Base-by-base conservation (phyloP, 2,888 invertebrate species). In the Mythimna loreyi region DNA sequence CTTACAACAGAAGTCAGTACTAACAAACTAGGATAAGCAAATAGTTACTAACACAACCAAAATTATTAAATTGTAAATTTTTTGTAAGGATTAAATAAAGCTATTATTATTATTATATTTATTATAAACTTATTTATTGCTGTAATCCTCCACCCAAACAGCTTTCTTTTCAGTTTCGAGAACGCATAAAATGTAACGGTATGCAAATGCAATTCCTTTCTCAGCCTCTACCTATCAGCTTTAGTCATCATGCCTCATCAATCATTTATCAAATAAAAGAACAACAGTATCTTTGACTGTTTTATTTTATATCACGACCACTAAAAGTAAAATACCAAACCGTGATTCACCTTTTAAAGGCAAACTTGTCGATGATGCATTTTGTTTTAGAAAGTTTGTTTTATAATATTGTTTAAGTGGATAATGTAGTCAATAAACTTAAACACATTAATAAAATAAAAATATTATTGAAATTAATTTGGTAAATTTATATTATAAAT, bases 171-270 rank as follows among this genome's bases (percentile, higher is more conserved):
- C 53, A 59, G 47, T 28, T 80, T 57, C 9, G 13, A 69, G 36
- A 66, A 64, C 53, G 28, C 57, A 70, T 81, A 81, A 83, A 84
- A 79, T 40, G 21, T 73, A 83, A 72, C 84, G 72, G 84, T 82
- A 68, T 72, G 58, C 55, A 69, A 65, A 71, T 81, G 63, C 33
- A 67, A 16, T 58, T 72, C 43, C 61, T 55, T 67, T 25, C 25
- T 72, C 52, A 52, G 49, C 33, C 36, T 47, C 56, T 13, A 36
- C 36, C 25, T 52, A 40, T 67, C 43, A 49, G 63, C 25, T 67
- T 78, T 58, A 58, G 63, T 62, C 28, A 55, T 49, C 16, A 8
- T 36, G 62, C 28, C 3, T 53, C 71, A 57, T 70, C 33, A 65
- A 76, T 80, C 65, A 66, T 62, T 43, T 23, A 66, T 19, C 40